Evolutionary conservation across 2,113 vertebrate species (phyloP), one percentile per base, ranked within the genome.

Genomic region (Siniperca knerii): DNA sequence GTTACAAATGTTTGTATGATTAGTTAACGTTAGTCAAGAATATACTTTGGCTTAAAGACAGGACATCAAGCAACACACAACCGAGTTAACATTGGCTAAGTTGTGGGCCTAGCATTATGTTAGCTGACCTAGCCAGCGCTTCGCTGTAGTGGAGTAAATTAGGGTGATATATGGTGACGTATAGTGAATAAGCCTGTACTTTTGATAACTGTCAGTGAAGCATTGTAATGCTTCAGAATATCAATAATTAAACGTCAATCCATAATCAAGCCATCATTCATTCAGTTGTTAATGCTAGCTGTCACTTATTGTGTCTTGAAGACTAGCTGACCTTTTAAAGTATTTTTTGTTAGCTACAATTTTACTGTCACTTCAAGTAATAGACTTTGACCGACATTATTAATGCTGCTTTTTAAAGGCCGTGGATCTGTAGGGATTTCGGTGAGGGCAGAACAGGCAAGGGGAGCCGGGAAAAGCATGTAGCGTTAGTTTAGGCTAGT

Each of bases 11-110:
- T 1, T 0, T 35, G 4, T 69, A 1, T 10, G 4, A 8, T 13
- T 35, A 11, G 1, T 18, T 13, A 0, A 23, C 0, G 18, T 9
- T 44, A 21, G 2, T 11, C 1, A 12, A 20, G n/a, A 13, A 0
- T 20, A 2, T 16, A 2, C 1, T 15, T 1, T 11, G 40, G 0
- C 8, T 61, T 65, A 18, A 21, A 35, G 6, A 72, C 8, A 0
- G 20, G 4, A 67, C 44, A 35, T 35, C 4, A 20, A 50, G 10
- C 55, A 1, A 76, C 16, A 52, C 20, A 9, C 33, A 12, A 48
- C 29, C 7, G 40, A 35, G 62, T 73, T 72, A 66, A 72, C 64
- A 23, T 77, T 62, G 54, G 78, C 72, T 48, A 15, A 66, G 21
- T n/a, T n/a, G 64, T 58, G 48, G 83, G 67, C 81, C 86, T 61